Percentiles rank a stretch among this genome's conserved stretches.
Conservation (phyloP, 2,797 vertebrate species). For the Scleropages formosus region DNA sequence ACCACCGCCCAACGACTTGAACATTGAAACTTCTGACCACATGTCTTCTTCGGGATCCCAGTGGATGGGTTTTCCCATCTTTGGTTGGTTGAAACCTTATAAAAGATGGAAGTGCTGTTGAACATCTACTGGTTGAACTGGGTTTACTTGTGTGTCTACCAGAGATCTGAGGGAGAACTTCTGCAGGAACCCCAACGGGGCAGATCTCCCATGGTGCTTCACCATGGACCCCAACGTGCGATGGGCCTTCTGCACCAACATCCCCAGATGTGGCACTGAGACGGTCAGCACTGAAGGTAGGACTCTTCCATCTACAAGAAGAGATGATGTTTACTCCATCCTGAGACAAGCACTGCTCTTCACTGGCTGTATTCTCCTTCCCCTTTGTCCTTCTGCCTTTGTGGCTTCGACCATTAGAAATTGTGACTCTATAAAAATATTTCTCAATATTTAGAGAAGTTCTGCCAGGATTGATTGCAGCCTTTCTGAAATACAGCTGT, state of each 20-base stretch:
- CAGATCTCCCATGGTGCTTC: slow-evolving; percentile 96
- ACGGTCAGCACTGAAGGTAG: slow-evolving; percentile 60
- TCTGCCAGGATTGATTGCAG: no score
- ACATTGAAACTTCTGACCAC: not conserved
- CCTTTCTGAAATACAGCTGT: slow-evolving; percentile 25
- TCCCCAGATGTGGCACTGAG: slow-evolving; percentile 80
- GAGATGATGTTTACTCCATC: not conserved
- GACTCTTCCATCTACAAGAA: not conserved
- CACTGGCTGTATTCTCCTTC: no score
- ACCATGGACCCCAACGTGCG: slow-evolving; percentile 88
- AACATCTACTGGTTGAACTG: not conserved
- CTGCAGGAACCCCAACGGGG: slow-evolving; percentile 95
- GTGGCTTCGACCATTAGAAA: no score
- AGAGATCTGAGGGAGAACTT: slow-evolving; percentile 95
- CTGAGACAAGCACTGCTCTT: not conserved
- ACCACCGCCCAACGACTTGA: not conserved
- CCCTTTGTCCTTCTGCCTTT: no score
- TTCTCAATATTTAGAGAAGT: no score
- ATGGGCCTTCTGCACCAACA: slow-evolving; percentile 86
- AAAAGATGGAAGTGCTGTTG: not conserved
- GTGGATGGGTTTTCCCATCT: not conserved
- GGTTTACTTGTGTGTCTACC: slow-evolving; percentile 40
- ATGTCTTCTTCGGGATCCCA: not conserved
- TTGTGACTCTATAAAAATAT: no score
- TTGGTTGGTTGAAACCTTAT: not conserved